phyloP scores from a whole-genome alignment of 2,888 invertebrate genomes.

The Drosophila meridiana region DNA sequence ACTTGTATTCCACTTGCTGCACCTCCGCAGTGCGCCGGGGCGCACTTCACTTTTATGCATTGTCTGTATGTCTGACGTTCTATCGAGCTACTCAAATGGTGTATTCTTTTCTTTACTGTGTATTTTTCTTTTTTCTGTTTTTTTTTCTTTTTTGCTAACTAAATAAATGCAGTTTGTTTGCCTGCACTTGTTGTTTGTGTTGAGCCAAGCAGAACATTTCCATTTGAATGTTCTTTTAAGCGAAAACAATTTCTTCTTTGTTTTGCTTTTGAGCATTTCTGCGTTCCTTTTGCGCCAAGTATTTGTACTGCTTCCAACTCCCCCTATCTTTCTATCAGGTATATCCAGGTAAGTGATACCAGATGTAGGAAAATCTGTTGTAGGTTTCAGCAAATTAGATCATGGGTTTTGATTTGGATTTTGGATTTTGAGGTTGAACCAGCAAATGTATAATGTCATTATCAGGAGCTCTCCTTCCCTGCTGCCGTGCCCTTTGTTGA shows the following conservation, averaged over 20 bases:
- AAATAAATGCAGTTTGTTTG: constrained; percentile 79
- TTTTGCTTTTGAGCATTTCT: constrained; percentile 68
- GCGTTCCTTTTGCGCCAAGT: constrained; percentile 47
- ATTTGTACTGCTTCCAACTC: constrained; percentile 29
- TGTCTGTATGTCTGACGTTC: constrained; percentile 67
- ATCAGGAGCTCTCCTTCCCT: constrained; percentile 47
- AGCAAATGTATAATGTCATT: constrained; percentile 69
- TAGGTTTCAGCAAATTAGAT: constrained; percentile 69
- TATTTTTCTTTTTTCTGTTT: constrained; percentile 37
- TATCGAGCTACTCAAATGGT: constrained; percentile 72
- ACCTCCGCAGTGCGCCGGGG: constrained; percentile 35
- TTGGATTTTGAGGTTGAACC: constrained; percentile 61
- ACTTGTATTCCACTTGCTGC: constrained; percentile 40
- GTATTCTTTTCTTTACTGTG: constrained; percentile 55
- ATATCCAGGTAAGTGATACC: constrained; percentile 47
- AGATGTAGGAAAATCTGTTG: constrained; percentile 44
- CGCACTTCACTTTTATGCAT: constrained; percentile 80
- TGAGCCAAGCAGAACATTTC: constrained; percentile 81
- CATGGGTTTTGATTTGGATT: constrained; percentile 70
- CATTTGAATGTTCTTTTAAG: constrained; percentile 82
- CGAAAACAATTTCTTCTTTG: constrained; percentile 82
- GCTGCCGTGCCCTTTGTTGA: constrained; percentile 55
- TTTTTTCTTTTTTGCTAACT: constrained; percentile 54
- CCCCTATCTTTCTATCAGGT: not conserved
- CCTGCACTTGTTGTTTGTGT: constrained; percentile 79